These are phyloP conservation scores for Pyrgus malvae DNA, from an alignment of 2,888 invertebrate genomes.

Conservation along the genomic window DNA sequence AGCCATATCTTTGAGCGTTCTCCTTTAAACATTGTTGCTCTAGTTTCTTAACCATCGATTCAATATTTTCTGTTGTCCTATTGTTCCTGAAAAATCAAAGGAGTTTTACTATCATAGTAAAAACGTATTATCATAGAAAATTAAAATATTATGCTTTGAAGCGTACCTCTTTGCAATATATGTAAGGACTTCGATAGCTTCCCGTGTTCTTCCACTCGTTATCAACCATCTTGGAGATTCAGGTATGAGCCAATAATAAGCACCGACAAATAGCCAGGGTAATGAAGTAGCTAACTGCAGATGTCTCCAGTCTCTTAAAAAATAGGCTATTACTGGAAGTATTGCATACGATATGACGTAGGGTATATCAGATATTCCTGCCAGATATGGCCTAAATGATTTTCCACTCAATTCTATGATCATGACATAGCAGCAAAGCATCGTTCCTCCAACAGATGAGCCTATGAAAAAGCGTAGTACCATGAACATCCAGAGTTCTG, in stretches of 20 bases:
- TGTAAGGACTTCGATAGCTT: conserved; percentile 83
- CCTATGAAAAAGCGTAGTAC: conserved; percentile 82
- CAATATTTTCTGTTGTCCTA: conserved; percentile 56
- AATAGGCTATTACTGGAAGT: conserved; percentile 82
- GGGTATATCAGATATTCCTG: conserved; percentile 79
- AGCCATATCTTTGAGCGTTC: conserved; percentile 51
- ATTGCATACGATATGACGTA: conserved; percentile 80
- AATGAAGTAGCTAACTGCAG: conserved; percentile 81
- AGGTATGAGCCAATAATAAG: conserved; percentile 86
- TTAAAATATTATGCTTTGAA: background rate
- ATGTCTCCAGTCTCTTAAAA: conserved; percentile 81
- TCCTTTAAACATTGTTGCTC: conserved; percentile 47
- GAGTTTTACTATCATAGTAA: too few relatives aligned
- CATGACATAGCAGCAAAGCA: conserved; percentile 85
- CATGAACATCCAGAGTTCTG: conserved; percentile 83
- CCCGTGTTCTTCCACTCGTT: conserved; percentile 83
- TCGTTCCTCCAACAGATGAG: conserved; percentile 83
- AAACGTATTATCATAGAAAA: background rate
- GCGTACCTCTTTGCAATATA: conserved; percentile 81
- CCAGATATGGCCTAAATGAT: conserved; percentile 76
- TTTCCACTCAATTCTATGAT: conserved; percentile 84
- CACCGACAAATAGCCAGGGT: conserved; percentile 77
- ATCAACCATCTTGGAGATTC: conserved; percentile 92
- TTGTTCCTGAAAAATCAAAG: conserved; percentile 62
- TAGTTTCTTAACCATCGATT: conserved; percentile 56